Evolutionary conservation across 2,797 vertebrate genomes (phyloP).

Genomic region (Chelonia mydas): DNA sequence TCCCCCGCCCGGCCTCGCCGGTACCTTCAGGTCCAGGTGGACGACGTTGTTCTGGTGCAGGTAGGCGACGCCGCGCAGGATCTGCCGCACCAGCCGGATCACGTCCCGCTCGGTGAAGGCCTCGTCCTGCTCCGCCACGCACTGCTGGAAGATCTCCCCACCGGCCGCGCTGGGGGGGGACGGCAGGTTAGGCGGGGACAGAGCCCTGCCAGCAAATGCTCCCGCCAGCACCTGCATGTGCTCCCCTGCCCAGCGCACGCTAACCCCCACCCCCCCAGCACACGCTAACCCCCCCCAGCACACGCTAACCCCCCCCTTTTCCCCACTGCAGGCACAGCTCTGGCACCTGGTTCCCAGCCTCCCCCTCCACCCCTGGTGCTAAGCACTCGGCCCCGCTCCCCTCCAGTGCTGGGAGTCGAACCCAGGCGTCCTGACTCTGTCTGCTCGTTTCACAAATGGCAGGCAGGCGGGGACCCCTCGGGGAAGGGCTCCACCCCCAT

Average conservation of each 20-base stretch:
- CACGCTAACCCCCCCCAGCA: no score
- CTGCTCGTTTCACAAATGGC: no score
- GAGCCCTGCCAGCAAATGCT: no score
- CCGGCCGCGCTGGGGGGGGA: slow-evolving; percentile 82
- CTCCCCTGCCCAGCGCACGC: background rate
- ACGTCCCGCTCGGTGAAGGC: slow-evolving; percentile 89
- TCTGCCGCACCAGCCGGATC: slow-evolving; percentile 85
- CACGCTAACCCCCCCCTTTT: no score
- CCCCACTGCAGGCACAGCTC: no score
- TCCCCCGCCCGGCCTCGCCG: background rate
- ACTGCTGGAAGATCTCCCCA: slow-evolving; percentile 89
- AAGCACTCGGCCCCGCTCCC: background rate
- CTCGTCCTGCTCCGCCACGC: slow-evolving; percentile 86
- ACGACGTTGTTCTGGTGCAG: slow-evolving; percentile 86
- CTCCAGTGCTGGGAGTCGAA: background rate
- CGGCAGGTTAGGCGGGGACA: background rate
- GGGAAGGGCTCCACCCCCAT: background rate
- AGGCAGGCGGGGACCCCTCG: no score
- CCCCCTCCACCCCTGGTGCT: background rate
- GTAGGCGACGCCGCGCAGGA: slow-evolving; percentile 84
- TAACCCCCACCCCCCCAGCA: no score
- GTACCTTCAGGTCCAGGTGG: slow-evolving; percentile 88
- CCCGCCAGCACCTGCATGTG: no score
- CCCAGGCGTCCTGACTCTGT: background rate
- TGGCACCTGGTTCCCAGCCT: background rate